Evolutionary conservation across 2,113 vertebrate species (phyloP), one percentile per base, ranked within the genome.

Genomic region (Gopherus flavomarginatus): DNA sequence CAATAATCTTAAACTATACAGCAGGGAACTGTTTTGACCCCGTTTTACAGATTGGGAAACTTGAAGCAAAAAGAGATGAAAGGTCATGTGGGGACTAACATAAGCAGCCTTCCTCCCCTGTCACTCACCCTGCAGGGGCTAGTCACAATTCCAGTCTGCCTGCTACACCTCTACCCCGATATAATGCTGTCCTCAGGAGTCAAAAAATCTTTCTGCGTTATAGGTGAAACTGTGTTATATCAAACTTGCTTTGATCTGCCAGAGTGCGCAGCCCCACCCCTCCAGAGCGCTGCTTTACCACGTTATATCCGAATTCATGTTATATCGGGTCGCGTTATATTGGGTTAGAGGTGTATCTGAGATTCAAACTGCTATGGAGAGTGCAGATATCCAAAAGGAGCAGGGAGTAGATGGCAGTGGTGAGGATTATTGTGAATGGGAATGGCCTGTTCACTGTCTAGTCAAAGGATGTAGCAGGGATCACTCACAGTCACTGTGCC

Each of bases 101-200:
- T 62, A 94, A 94, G 86, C 38, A 57, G 2, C 16, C 53, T 95
- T 90, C 78, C 59, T 95, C 87, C 92, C 92, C 83, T 92, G 53
- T 83, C 82, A 50, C 29, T 94, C 75, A 77, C 21, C 35, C 54
- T 92, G 85, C 56, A 90, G 77, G 47, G 81, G 86, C 82, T 31
- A 87, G 85, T 90, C 82, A 83, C 42, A 4, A 1, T 9, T 11
- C 35, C 17, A n/a, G 80, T 44, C 72, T 44, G 22, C 72, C 62
- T n/a, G 14, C 29, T 35, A 49, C 47, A 49, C 47, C 9, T 49
- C 47, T 49, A 49, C 47, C 47, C 47, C 2, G 8, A 49, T 49
- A 49, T 11, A 49, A 49, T 49, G 47, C 47, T 49, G 47, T 49
- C 47, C 47, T 49, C 10, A 10, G 47, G 47, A 49, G 47, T 49